Conservation (phyloP, 2,888 invertebrate genomes). For the Drosophila borealis region DNA sequence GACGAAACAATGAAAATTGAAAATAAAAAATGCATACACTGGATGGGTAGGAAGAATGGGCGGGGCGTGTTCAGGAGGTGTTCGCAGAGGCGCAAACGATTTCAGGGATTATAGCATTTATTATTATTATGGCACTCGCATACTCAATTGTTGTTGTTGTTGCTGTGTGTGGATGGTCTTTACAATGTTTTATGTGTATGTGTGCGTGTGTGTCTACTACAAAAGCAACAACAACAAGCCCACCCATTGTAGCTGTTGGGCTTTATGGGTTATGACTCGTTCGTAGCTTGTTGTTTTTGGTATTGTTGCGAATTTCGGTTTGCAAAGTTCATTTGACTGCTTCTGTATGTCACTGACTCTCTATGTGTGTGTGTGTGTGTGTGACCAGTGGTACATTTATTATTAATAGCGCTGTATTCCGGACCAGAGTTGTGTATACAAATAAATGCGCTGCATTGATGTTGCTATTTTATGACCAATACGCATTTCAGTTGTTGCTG, state of each 20-base stretch:
- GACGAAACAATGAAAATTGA: slow-evolving; percentile 75
- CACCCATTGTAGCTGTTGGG: slow-evolving; percentile 48
- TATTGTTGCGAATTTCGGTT: slow-evolving; percentile 59
- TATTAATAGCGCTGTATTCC: slow-evolving; percentile 79
- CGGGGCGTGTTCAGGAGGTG: slow-evolving; percentile 7
- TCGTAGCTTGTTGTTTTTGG: slow-evolving; percentile 23
- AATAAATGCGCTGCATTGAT: slow-evolving; percentile 74
- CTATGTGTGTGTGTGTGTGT: slow-evolving; percentile 18
- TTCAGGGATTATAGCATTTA: slow-evolving; percentile 76
- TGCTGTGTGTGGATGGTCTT: slow-evolving; percentile 25
- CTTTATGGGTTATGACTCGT: slow-evolving; percentile 36
- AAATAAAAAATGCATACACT: slow-evolving; percentile 71
- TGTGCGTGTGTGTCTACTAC: slow-evolving; percentile 29
- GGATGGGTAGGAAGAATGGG: slow-evolving; percentile 6
- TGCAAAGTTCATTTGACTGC: slow-evolving; percentile 75
- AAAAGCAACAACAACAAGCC: slow-evolving; percentile 22
- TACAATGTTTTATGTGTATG: neutral
- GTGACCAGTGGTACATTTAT: slow-evolving; percentile 74
- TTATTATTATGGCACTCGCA: slow-evolving; percentile 74
- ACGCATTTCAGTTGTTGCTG: slow-evolving; percentile 21
- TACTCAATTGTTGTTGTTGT: slow-evolving; percentile 37
- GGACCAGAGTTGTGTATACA: slow-evolving; percentile 66
- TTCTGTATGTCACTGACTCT: slow-evolving; percentile 37
- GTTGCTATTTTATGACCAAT: slow-evolving; percentile 73
- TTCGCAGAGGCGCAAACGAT: slow-evolving; percentile 48